phyloP scores from a whole-genome alignment of 2,888 invertebrate species.

The Pristionchus exspectatus region DNA sequence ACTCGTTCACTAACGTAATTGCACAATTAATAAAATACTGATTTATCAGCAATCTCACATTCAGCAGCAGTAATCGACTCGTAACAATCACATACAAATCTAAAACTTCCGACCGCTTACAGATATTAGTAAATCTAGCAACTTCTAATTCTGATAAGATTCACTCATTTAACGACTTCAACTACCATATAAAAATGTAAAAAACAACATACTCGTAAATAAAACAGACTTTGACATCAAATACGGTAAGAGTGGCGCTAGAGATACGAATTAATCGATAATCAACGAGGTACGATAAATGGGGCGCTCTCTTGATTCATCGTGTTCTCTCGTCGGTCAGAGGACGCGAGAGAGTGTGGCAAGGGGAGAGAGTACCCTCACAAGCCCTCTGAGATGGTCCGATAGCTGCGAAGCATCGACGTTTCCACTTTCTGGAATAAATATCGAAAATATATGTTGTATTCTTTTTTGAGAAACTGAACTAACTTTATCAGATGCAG shows the following conservation, averaged over 20 bases:
- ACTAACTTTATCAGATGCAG: too few species aligned
- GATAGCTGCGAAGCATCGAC: constrained; percentile 34
- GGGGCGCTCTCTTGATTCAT: background rate
- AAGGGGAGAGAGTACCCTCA: background rate
- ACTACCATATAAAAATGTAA: background rate
- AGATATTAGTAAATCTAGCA: constrained; percentile 28
- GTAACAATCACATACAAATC: background rate
- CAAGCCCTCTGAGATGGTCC: background rate
- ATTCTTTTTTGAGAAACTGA: too few species aligned
- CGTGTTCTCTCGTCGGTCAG: background rate
- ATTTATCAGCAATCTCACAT: constrained; percentile 46
- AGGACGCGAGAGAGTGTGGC: constrained; percentile 5
- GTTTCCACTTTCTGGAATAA: constrained; percentile 45
- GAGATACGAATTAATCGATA: constrained; percentile 22
- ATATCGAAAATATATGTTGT: too few species aligned
- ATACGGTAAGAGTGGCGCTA: background rate
- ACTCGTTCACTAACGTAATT: background rate
- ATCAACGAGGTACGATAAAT: background rate
- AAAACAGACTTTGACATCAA: constrained; percentile 9
- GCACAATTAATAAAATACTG: background rate
- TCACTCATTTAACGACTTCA: background rate
- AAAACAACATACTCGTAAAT: constrained; percentile 31
- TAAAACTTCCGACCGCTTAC: background rate
- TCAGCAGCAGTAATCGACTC: background rate
- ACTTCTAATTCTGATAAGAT: background rate